Base-by-base conservation (phyloP, 2,113 vertebrate species). In the Aythya baeri region DNA sequence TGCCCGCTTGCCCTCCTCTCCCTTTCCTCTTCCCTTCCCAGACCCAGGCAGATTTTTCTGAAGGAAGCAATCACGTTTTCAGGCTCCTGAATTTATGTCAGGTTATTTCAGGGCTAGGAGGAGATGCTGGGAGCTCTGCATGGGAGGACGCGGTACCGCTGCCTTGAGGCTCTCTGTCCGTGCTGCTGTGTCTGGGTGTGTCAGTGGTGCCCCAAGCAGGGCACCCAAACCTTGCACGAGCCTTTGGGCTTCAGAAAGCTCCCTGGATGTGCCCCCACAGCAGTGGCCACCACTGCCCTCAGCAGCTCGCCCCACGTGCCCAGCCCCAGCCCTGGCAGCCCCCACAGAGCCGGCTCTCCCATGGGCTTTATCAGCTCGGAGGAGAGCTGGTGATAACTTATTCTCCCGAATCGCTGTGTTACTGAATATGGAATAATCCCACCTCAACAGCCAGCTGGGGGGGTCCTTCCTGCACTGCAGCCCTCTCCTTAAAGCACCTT, bases 351-450 rank as follows among this genome's bases (percentile, higher is more conserved):
- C 80, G 86, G 83, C 88, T 95, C 95, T 65, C 70, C 87, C 46
- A 59, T 79, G 67, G 95, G 82, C 85, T 93, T 95, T 97, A 88
- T 93, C 76, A 86, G 94, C 89, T 95, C 0, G 6, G 79, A 86
- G 90, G 83, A 86, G 93, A 95, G 90, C 79, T 15, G 0, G 68
- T 83, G 94, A 96, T 96, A 90, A 94, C 76, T 81, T 88, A 86
- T 93, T 96, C 94, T 95, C 65, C 79, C 83, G 8, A 91, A 90
- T 79, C 91, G 38, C 80, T 66, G 0, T 93, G 92, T 96, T 96
- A 94, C 94, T 76, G 94, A 95, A 92, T 90, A 96, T 6, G 8
- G 85, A 61, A 71, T 96, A 88, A 96, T 95, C 79, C n/a, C 32
- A n/a, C 46, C 54, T 83, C 57, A 2, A 20, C 61, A 83, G 84